Conservation (phyloP, 2,113 vertebrate species). For the Neogale vison region DNA sequence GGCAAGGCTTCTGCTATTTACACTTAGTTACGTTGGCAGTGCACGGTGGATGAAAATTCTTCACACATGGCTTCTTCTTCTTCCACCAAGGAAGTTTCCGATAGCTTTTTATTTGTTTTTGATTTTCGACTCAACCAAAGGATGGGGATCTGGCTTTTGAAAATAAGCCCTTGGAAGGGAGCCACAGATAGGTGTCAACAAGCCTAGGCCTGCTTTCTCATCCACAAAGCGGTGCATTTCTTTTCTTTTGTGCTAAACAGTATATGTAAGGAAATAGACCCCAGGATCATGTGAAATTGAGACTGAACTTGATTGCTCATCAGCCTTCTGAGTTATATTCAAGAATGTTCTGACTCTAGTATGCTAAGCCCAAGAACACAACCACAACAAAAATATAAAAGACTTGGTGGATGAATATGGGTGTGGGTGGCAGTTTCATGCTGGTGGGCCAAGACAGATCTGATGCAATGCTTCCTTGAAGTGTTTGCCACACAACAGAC, state of each 20-base stretch:
- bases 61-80: constrained; percentile 28
- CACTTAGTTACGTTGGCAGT: neutral
- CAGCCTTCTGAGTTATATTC: neutral
- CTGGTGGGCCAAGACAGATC: neutral
- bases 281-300: constrained; percentile 4
- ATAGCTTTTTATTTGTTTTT: constrained; percentile 17
- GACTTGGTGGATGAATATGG: neutral
- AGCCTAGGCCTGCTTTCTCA: constrained; percentile 55
- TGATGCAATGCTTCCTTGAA: constrained; percentile 40
- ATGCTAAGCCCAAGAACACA: neutral
- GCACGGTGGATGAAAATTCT: neutral
- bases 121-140: constrained; percentile 25
- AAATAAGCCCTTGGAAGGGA: constrained; percentile 50
- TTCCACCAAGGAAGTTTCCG: constrained; percentile 51
- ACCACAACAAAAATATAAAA: neutral
- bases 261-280: neutral
- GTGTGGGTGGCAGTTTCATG: neutral
- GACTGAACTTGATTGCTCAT: neutral
- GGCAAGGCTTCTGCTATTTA: constrained; percentile 17
- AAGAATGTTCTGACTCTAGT: neutral
- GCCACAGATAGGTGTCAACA: neutral
- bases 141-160: constrained; percentile 56
- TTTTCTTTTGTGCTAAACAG: constrained; percentile 61
- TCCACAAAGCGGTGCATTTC: constrained; percentile 22
- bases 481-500: constrained; percentile 40